A percentile compares a stretch with the other conserved stretches of the same genome.
These are phyloP conservation scores for Sialis fuliginosa DNA, from an alignment of 2,888 invertebrate genomes.

Conservation along the genomic window DNA sequence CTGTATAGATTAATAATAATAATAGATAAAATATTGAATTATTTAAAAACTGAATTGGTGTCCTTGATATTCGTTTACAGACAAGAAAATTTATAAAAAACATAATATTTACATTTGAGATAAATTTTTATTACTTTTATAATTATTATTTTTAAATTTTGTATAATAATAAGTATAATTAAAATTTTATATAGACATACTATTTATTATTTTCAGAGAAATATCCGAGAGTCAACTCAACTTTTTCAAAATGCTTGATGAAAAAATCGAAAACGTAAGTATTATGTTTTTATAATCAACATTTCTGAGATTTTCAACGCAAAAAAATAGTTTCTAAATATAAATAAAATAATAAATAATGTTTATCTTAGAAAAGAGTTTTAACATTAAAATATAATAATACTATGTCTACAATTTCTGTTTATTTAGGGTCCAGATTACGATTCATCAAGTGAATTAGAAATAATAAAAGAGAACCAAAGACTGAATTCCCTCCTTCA, in stretches of 20 bases:
- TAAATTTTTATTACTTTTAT: no score
- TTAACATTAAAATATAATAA: background rate
- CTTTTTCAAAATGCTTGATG: constrained; percentile 85
- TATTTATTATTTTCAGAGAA: constrained; percentile 44
- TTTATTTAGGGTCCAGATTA: constrained; percentile 58
- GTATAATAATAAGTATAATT: background rate
- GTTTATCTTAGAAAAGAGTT: background rate
- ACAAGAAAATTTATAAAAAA: background rate
- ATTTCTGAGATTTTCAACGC: background rate
- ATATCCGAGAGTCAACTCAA: constrained; percentile 79
- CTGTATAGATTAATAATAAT: no score
- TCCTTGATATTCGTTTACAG: no score
- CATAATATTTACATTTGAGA: background rate
- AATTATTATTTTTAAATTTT: background rate
- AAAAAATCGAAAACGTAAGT: constrained; percentile 76
- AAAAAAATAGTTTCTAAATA: no score
- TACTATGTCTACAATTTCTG: background rate
- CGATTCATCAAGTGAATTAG: constrained; percentile 59
- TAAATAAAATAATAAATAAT: background rate
- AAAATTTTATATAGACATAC: background rate
- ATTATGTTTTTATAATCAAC: background rate
- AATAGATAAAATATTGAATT: no score
- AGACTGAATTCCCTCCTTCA: constrained; percentile 48
- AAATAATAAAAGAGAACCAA: constrained; percentile 48
- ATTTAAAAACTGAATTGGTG: no score